A percentile compares a stretch with the other conserved stretches of the same genome.
These are phyloP conservation scores for Catostylus mosaicus DNA, from an alignment of 30 jellyfish, hydroid and myxozoan genomes.

Conservation along the genomic window DNA sequence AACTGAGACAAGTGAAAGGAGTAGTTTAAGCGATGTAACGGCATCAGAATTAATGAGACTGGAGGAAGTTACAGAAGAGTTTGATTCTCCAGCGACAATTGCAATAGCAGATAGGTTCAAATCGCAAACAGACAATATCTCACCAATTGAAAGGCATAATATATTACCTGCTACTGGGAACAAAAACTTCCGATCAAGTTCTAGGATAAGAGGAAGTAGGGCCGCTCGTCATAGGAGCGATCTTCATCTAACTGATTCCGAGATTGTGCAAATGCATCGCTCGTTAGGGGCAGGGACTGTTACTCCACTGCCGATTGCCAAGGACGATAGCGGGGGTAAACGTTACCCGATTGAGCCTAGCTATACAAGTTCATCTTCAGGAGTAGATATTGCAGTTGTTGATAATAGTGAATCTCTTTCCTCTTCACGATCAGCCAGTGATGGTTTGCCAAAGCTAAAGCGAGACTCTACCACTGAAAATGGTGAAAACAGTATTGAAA, in stretches of 20 bases:
- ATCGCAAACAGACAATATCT: slow-evolving; percentile 26
- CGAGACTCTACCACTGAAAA: neutral
- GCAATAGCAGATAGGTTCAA: slow-evolving; percentile 4
- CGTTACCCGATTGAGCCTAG: neutral
- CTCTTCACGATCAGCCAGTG: neutral
- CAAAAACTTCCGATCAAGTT: slow-evolving; percentile 30
- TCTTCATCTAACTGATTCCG: slow-evolving; percentile 19
- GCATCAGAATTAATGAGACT: slow-evolving; percentile 35
- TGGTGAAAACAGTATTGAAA: neutral
- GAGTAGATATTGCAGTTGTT: neutral
- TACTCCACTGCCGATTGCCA: slow-evolving; percentile 47
- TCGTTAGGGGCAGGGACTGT: slow-evolving; percentile 80
- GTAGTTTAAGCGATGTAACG: slow-evolving; percentile 29
- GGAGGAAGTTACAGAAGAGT: neutral
- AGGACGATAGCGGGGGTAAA: neutral
- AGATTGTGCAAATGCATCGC: slow-evolving; percentile 58
- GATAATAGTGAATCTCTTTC: neutral
- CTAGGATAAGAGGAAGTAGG: slow-evolving; percentile 6
- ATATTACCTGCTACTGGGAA: neutral
- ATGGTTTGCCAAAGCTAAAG: neutral
- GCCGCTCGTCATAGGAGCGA: neutral
- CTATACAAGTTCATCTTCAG: neutral
- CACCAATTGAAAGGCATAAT: slow-evolving; percentile 47
- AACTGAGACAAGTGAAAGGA: neutral
- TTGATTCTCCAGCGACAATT: slow-evolving; percentile 9